phyloP scores from a whole-genome alignment of 2,888 invertebrate species.

The Acanthosoma haemorrhoidale region DNA sequence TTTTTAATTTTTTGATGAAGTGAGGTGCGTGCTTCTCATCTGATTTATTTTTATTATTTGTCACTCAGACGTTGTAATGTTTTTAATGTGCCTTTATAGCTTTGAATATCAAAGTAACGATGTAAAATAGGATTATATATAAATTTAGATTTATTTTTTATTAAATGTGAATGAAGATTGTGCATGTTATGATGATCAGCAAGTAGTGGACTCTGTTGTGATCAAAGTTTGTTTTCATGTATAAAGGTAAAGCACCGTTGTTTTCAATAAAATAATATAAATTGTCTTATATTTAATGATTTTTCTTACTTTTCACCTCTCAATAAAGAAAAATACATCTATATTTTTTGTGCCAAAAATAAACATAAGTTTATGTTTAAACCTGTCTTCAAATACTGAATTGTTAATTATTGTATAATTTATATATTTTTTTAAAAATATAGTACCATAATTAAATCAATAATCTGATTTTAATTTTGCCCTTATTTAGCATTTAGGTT shows the following conservation, averaged over 20 bases:
- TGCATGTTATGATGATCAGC: background rate
- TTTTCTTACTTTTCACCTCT: background rate
- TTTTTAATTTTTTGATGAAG: background rate
- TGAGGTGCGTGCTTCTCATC: background rate
- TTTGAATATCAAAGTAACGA: constrained; percentile 4
- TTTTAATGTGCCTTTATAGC: constrained; percentile 3
- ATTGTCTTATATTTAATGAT: background rate
- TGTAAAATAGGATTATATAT: background rate
- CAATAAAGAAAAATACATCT: background rate
- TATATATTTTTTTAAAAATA: background rate
- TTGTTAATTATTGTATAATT: background rate
- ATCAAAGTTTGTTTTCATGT: background rate
- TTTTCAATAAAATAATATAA: constrained; percentile 1
- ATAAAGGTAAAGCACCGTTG: background rate
- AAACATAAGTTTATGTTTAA: background rate
- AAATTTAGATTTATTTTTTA: background rate
- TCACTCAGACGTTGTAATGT: background rate
- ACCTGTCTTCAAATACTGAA: background rate
- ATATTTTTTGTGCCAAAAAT: background rate
- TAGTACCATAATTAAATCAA: background rate
- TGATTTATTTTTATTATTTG: background rate
- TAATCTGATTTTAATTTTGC: constrained; percentile 2
- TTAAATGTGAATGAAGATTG: constrained; percentile 1
- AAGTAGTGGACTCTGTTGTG: background rate
- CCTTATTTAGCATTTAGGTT: background rate